Conservation (phyloP, 1,140 invertebrate species). For the Lepidurus packardi region DNA sequence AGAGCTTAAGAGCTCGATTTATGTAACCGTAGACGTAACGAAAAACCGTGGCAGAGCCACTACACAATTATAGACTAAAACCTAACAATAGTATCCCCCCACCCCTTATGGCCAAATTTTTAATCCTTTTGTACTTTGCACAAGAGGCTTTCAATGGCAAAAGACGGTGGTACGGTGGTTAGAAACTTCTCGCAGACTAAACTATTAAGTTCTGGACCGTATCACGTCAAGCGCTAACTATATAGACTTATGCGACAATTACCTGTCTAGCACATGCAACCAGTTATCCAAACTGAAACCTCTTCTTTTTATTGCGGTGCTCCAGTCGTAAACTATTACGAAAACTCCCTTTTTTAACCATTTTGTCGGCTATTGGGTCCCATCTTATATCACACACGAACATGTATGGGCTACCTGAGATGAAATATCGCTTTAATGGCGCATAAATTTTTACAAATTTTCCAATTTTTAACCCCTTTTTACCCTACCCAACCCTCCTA, state of each 20-base stretch:
- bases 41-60: not conserved
- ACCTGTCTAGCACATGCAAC: conserved; percentile 3
- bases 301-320: not conserved
- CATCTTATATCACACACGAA: not conserved
- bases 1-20: not conserved
- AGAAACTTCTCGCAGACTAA: not conserved
- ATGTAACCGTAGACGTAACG: conserved; percentile 4
- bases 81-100: not conserved
- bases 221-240: conserved; percentile 10
- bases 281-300: not conserved
- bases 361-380: not conserved
- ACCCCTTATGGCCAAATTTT: not conserved
- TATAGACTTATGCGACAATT: not conserved
- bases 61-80: not conserved
- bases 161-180: not conserved
- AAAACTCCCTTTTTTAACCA: not conserved
- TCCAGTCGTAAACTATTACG: conserved; percentile 11
- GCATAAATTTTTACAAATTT: not conserved
- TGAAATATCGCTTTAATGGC: not conserved
- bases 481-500: not conserved
- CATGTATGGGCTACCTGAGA: not conserved
- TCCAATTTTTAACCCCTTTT: not conserved
- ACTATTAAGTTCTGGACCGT: not conserved
- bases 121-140: not conserved
- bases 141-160: not conserved